Conservation (phyloP, 2,797 vertebrate species). For the Erethizon dorsatum region DNA sequence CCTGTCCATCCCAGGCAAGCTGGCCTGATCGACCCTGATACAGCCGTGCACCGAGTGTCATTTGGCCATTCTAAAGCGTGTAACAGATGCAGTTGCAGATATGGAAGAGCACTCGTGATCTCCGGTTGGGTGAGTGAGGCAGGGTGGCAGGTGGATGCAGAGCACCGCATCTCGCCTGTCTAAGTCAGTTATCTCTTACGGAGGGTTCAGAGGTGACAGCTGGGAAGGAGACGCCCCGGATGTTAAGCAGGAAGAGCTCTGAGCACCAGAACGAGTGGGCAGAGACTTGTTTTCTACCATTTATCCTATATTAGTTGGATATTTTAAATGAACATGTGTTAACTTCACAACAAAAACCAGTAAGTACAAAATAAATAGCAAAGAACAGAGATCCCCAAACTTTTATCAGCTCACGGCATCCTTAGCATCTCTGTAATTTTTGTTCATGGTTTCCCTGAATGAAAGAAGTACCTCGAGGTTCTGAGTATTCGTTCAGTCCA, state of each 20-base stretch:
- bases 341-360: background rate
- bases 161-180: background rate
- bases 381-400: background rate
- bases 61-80: background rate
- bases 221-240: background rate
- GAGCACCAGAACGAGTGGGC: fast-evolving
- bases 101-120: fast-evolving
- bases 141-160: background rate
- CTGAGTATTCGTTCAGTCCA: background rate
- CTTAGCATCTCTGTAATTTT: background rate
- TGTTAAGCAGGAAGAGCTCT: background rate
- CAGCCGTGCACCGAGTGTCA: fast-evolving
- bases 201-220: background rate
- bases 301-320: background rate
- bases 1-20: fast-evolving
- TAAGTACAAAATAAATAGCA: background rate
- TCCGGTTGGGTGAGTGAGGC: background rate
- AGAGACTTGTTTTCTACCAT: background rate
- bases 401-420: background rate
- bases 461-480: background rate
- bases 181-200: background rate
- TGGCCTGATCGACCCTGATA: background rate
- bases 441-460: background rate
- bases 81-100: background rate
- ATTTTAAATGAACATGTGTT: background rate